phyloP scores from a whole-genome alignment of 2,797 vertebrate species.

The Myotis daubentonii region DNA sequence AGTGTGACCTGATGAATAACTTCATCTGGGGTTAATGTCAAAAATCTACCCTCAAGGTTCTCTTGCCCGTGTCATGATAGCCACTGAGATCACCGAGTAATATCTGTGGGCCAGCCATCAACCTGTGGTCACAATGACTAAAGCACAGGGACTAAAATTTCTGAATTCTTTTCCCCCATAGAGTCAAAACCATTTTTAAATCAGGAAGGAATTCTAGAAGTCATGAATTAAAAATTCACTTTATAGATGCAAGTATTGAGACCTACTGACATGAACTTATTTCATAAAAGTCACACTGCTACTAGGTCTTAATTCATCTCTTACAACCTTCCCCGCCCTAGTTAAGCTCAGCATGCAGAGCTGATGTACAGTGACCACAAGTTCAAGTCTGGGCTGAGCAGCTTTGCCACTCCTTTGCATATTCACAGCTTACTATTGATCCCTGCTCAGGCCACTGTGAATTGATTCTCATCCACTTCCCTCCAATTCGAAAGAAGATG shows the following conservation, averaged over 20 bases:
- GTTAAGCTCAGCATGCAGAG: neutral
- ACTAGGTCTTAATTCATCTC: neutral
- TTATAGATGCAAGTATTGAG: neutral
- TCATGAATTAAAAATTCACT: neutral
- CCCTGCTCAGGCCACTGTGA: neutral
- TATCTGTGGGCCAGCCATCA: neutral
- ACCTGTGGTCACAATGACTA: neutral
- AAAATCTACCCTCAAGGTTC: neutral
- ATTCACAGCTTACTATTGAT: neutral
- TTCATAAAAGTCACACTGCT: neutral
- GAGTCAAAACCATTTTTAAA: slow-evolving; percentile 1
- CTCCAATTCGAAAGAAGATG: neutral
- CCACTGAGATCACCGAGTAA: neutral
- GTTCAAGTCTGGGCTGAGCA: neutral
- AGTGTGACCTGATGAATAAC: neutral
- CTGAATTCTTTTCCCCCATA: neutral
- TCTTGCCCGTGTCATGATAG: neutral
- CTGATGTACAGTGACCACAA: neutral
- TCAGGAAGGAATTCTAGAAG: neutral
- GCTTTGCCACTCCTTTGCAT: neutral
- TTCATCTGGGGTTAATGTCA: neutral
- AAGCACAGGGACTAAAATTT: neutral
- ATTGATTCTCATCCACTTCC: neutral
- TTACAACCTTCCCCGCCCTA: neutral
- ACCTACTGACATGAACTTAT: neutral